Evolutionary conservation across 2,113 vertebrate genomes (phyloP).

Genomic region (Pedetes capensis): DNA sequence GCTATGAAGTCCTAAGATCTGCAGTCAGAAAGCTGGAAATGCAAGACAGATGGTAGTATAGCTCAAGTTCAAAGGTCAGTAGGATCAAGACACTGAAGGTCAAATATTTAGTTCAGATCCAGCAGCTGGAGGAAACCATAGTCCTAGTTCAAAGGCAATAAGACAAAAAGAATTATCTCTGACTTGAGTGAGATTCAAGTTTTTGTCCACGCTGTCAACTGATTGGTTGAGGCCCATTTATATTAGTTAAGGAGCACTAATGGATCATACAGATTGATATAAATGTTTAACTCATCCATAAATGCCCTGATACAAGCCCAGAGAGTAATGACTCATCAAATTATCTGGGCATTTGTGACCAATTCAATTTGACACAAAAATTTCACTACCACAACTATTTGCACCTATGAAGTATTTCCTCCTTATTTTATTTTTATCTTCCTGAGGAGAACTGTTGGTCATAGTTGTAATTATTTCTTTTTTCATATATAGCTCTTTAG

Average conservation of each 20-base stretch:
- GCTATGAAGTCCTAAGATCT: background rate
- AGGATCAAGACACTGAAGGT: background rate
- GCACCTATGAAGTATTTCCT: background rate
- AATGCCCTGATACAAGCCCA: background rate
- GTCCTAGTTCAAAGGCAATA: background rate
- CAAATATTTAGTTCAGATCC: background rate
- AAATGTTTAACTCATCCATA: background rate
- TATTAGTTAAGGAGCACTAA: background rate
- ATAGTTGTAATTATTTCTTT: background rate
- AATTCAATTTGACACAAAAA: background rate
- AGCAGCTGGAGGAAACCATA: background rate
- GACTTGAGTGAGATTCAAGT: background rate
- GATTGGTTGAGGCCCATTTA: background rate
- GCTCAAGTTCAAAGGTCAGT: background rate
- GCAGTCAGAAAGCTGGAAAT: background rate
- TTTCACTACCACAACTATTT: background rate
- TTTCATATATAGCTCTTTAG: too few relatives aligned
- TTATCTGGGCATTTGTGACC: background rate
- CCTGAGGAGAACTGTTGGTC: background rate
- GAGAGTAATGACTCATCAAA: background rate
- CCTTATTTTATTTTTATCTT: background rate
- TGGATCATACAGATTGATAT: background rate
- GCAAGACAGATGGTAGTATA: background rate
- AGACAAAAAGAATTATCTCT: background rate
- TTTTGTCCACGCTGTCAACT: background rate